Percentiles rank a stretch among this genome's conserved stretches.
Conservation (phyloP, 2,797 vertebrate genomes). For the Lepus townsendii region DNA sequence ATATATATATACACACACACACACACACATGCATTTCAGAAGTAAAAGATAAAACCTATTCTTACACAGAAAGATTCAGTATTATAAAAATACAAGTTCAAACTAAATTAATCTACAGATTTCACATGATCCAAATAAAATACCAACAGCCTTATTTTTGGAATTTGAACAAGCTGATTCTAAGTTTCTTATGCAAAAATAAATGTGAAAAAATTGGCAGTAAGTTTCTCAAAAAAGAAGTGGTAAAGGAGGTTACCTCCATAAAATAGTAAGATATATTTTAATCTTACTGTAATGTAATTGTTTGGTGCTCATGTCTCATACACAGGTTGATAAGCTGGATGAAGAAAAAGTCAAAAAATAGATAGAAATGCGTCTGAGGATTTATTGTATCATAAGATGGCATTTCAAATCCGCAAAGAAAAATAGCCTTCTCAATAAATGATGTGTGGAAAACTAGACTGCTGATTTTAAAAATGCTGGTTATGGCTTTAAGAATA, state of each 20-base stretch:
- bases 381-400: neutral
- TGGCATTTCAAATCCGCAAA: slow-evolving; percentile 3
- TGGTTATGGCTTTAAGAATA: neutral
- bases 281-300: slow-evolving; percentile 54
- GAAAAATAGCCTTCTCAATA: slow-evolving; percentile 37
- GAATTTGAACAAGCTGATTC: slow-evolving; percentile 80
- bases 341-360: neutral
- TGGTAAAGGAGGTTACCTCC: slow-evolving; percentile 63
- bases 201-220: slow-evolving; percentile 80
- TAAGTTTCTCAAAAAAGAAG: slow-evolving; percentile 73
- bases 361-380: neutral
- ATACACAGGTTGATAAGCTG: neutral
- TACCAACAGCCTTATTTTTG: slow-evolving; percentile 82
- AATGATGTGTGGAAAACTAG: neutral
- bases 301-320: neutral
- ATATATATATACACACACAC: neutral
- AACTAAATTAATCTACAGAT: slow-evolving; percentile 81
- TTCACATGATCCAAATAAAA: slow-evolving; percentile 83
- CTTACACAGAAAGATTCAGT: slow-evolving; percentile 33
- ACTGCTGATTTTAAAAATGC: neutral
- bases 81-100: slow-evolving; percentile 76
- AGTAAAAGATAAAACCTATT: slow-evolving; percentile 51
- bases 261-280: slow-evolving; percentile 61
- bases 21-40: neutral
- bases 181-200: slow-evolving; percentile 84